Evolutionary conservation across 2,888 invertebrate species (phyloP).

Genomic region (Sinodicranocentrus sp.): DNA sequence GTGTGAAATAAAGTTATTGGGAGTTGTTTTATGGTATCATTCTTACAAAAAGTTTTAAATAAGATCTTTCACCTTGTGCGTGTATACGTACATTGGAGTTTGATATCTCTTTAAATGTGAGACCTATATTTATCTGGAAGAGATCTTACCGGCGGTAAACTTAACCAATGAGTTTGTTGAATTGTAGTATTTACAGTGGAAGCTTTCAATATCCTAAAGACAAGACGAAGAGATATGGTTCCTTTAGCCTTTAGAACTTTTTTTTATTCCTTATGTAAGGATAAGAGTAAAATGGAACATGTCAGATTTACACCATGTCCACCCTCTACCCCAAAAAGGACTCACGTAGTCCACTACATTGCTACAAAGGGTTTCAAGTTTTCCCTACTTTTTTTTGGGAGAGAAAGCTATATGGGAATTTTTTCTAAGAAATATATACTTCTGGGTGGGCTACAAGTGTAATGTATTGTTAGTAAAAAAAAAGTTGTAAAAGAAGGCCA

Average conservation of each 20-base stretch:
- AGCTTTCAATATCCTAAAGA: constrained; percentile 41
- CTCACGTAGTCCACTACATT: too few species aligned
- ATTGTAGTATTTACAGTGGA: background rate
- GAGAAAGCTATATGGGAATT: too few species aligned
- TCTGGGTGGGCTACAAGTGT: background rate
- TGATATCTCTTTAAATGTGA: too few species aligned
- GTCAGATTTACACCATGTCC: constrained; percentile 64
- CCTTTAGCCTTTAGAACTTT: constrained; percentile 8
- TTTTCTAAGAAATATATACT: background rate
- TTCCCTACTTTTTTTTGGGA: too few species aligned
- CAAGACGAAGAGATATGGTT: constrained; percentile 54
- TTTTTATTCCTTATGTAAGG: background rate
- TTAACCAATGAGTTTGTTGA: constrained; percentile 1
- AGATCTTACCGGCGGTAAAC: too few species aligned
- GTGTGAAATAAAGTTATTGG: too few species aligned
- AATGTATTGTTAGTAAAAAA: background rate
- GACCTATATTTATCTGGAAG: too few species aligned
- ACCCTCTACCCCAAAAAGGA: too few species aligned
- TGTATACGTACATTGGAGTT: too few species aligned
- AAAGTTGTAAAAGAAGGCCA: constrained; percentile 64
- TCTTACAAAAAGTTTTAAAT: background rate
- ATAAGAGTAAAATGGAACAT: constrained; percentile 42
- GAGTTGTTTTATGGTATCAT: background rate
- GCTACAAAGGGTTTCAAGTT: too few species aligned
- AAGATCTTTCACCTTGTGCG: too few species aligned